A percentile compares a stretch with the other conserved stretches of the same genome.
Evolutionary conservation across 2,113 vertebrate genomes (phyloP).

Genomic region (Acanthochromis polyacanthus): DNA sequence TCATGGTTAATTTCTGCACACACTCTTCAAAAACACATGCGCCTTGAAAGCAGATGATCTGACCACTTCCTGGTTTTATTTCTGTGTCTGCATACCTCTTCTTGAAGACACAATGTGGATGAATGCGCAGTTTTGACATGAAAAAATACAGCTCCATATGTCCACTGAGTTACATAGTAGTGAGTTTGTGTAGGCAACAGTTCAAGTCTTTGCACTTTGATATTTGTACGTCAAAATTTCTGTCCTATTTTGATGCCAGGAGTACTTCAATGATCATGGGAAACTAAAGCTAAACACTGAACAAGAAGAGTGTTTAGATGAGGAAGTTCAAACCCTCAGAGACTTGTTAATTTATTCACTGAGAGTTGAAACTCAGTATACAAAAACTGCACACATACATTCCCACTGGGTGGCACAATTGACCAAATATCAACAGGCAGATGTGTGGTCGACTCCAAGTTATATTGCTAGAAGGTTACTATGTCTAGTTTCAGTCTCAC

Average conservation of each 20-base stretch:
- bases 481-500: conserved; percentile 33
- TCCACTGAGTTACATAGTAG: not conserved
- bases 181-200: not conserved
- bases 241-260: too few species aligned
- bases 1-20: not conserved
- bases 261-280: not conserved
- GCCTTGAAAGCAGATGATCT: not conserved
- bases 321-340: not conserved
- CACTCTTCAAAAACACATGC: not conserved
- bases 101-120: not conserved
- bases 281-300: not conserved
- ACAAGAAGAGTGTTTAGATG: accelerated
- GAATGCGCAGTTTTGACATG: not conserved
- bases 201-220: not conserved
- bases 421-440: not conserved
- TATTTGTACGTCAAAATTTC: not conserved
- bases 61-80: not conserved
- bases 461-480: conserved; percentile 36
- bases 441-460: not conserved
- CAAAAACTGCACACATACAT: not conserved
- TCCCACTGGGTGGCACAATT: conserved; percentile 59
- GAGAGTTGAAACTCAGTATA: not conserved
- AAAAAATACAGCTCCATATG: not conserved
- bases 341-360: not conserved
- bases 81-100: not conserved